Conservation (phyloP, 2,888 invertebrate genomes). For the Lasioglossum marginatum region DNA sequence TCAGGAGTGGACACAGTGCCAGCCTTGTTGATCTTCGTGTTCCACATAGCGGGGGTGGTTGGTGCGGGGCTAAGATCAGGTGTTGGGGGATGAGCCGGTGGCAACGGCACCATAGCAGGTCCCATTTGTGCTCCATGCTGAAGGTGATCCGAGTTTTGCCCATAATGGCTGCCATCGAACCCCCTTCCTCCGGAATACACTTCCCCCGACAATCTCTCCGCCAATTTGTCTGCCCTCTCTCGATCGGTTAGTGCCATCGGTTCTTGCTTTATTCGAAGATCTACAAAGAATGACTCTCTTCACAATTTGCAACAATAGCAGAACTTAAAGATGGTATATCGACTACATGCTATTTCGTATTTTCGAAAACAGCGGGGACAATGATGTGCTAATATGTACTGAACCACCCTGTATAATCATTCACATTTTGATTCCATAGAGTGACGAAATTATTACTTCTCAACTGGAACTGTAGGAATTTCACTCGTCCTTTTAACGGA, state of each 20-base stretch:
- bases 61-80: conserved; percentile 85
- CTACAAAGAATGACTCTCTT: conserved; percentile 58
- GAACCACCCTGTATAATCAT: too few species aligned
- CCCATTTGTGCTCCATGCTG: conserved; percentile 77
- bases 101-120: conserved; percentile 85
- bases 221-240: conserved; percentile 81
- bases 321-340: too few species aligned
- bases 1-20: conserved; percentile 94
- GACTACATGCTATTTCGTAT: too few species aligned
- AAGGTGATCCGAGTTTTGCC: conserved; percentile 70
- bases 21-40: conserved; percentile 88
- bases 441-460: too few species aligned
- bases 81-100: conserved; percentile 83
- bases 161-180: conserved; percentile 81
- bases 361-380: too few species aligned
- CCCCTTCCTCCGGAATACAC: conserved; percentile 81
- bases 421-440: too few species aligned
- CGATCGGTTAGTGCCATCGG: conserved; percentile 85
- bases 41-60: conserved; percentile 85
- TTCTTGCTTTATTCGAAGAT: conserved; percentile 87
- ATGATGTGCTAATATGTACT: too few species aligned
- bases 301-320: too few species aligned
- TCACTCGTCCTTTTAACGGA: too few species aligned
- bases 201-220: conserved; percentile 80
- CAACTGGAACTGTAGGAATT: too few species aligned